Evolutionary conservation across 2,797 vertebrate species (phyloP).

Genomic region (Spinibarbus caldwelli): DNA sequence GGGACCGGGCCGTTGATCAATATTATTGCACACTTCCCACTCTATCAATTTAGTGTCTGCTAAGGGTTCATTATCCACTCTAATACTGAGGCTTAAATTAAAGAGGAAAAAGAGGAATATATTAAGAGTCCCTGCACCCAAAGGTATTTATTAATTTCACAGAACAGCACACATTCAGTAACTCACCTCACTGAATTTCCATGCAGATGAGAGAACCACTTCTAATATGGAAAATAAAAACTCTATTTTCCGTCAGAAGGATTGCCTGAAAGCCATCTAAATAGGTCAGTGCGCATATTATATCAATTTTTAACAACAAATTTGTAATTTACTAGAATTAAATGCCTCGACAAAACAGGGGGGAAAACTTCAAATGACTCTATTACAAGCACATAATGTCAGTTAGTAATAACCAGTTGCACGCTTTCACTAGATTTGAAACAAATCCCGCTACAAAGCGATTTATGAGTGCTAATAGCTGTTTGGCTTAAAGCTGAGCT

Average conservation of each 20-base stretch:
- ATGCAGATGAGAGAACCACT: conserved; percentile 61
- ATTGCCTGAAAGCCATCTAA: conserved; percentile 23
- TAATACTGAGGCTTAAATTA: conserved; percentile 75
- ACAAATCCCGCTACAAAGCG: conserved; percentile 53
- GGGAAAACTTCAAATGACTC: conserved; percentile 33
- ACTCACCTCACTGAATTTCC: conserved; percentile 64
- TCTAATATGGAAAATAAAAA: conserved; percentile 57
- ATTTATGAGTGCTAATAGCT: conserved; percentile 54
- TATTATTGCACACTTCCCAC: conserved; percentile 76
- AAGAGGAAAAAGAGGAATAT: conserved; percentile 69
- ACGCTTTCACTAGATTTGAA: conserved; percentile 39
- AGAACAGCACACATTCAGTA: conserved; percentile 66
- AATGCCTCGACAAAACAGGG: conserved; percentile 35
- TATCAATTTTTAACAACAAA: conserved; percentile 33
- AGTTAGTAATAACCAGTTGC: conserved; percentile 46
- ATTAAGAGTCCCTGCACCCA: conserved; percentile 70
- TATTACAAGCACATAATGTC: conserved; percentile 40
- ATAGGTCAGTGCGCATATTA: conserved; percentile 39
- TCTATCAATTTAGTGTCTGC: conserved; percentile 79
- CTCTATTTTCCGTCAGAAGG: conserved; percentile 53
- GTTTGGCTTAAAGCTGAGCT: conserved; percentile 59
- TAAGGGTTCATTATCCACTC: conserved; percentile 78
- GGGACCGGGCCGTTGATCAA: conserved; percentile 73
- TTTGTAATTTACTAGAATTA: conserved; percentile 58
- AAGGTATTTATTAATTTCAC: conserved; percentile 76